Evolutionary conservation across 35 echinoderm and acorn worm species (phyloP).

Genomic region (Amphiura filiformis): DNA sequence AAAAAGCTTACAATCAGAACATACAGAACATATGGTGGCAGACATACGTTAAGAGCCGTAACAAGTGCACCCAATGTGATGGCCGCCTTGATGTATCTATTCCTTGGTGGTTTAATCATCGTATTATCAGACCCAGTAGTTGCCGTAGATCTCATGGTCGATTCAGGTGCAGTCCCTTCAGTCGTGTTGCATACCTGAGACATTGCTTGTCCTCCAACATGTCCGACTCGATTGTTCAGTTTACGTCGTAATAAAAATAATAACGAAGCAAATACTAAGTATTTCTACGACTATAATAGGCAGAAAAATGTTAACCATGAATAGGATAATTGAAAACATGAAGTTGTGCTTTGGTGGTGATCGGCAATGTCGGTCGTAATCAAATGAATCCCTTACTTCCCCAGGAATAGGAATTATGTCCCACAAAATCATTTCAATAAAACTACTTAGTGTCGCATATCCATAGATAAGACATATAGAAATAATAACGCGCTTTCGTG

Average conservation of each 20-base stretch:
- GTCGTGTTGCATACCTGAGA: too few relatives aligned
- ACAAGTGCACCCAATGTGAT: slow-evolving; percentile 19
- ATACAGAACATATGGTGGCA: not conserved
- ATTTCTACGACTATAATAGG: not conserved
- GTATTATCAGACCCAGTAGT: not conserved
- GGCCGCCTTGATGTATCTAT: slow-evolving; percentile 14
- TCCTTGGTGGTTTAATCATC: not conserved
- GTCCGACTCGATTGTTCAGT: not conserved
- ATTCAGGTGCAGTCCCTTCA: not conserved
- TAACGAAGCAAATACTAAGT: not conserved
- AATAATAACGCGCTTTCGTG: not conserved
- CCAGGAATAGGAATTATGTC: not conserved
- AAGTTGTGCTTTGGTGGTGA: not conserved
- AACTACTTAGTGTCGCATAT: not conserved
- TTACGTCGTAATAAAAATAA: not conserved
- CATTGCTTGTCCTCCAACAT: not conserved
- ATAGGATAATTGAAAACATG: not conserved
- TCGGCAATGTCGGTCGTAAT: not conserved
- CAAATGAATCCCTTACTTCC: not conserved
- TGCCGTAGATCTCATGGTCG: not conserved
- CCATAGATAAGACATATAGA: not conserved
- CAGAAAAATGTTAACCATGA: not conserved
- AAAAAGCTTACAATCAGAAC: not conserved
- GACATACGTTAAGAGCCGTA: not conserved
- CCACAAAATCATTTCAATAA: not conserved